Evolutionary conservation across 1,140 invertebrate species (phyloP), one percentile per base, ranked within the genome.

Genomic region (Aphelenchoides avenae): DNA sequence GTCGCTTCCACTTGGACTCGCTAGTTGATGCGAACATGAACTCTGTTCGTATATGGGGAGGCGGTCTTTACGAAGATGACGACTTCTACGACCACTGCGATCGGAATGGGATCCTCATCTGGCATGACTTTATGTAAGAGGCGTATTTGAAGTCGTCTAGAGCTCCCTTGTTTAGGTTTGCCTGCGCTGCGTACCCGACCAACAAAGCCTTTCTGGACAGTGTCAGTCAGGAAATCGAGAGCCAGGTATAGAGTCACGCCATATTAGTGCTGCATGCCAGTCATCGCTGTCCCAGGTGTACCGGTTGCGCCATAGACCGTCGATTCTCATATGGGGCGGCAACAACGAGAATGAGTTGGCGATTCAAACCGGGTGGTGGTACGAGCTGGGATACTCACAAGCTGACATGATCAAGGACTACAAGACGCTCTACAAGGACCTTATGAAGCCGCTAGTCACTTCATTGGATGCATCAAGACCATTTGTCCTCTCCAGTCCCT

Each of bases 331-430:
- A 0, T 82, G 79, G 86, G 87, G 90, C 13, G 91, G 89, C 3
- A 99, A 97, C 77, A 99, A 99, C 78, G 94, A 98, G 80, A 97
- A 97, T 76, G 93, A 98, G 83, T 86, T 84, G 26, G 91, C 89
- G 0, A 77, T 97, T 1, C 11, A 9, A 27, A 15, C 24, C 20
- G 24, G 30, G 11, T 73, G 68, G 71, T 72, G 62, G 60, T 43
- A 30, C 11, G 56, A 33, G 13, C 13, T 18, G n/a, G 59, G 57
- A 37, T 73, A 71, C 44, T 39, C 61, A 4, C 29, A 49, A 59
- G 11, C 46, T 36, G 30, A 57, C 48, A 66, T 64, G 40, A 54
- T 75, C 5, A 29, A 78, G 0, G 90, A 97, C 77, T 98, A 95
- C 73, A 78, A 89, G 0, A 85, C 85, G 66, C 80, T 98, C 0